Percentiles rank a stretch among this genome's conserved stretches.
Evolutionary conservation across 1,140 invertebrate species (phyloP).

Genomic region (Metaphire vulgaris): DNA sequence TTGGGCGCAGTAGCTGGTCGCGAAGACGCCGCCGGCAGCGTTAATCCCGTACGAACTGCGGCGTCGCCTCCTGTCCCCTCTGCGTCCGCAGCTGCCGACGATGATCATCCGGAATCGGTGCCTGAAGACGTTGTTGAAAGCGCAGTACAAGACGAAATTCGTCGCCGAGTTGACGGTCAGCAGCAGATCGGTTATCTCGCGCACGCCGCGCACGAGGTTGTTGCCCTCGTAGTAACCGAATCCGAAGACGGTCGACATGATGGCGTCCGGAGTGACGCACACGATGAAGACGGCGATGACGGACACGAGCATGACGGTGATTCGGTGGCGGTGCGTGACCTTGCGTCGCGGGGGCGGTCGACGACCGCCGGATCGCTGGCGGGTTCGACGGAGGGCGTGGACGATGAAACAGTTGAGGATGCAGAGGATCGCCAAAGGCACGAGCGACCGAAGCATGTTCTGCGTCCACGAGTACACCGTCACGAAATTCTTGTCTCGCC

Average conservation of each 20-base stretch:
- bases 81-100: too few species aligned
- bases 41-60: too few species aligned
- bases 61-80: too few species aligned
- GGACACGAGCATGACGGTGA: conserved; percentile 68
- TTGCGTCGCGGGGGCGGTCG: too few species aligned
- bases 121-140: conserved; percentile 25
- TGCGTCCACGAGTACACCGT: conserved; percentile 19
- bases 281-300: conserved; percentile 68
- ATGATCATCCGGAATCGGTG: too few species aligned
- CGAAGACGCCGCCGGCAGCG: too few species aligned
- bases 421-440: conserved; percentile 22
- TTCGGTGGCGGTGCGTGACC: conserved; percentile 55
- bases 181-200: conserved; percentile 69
- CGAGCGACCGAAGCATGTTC: conserved; percentile 24
- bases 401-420: conserved; percentile 55
- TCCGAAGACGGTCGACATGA: conserved; percentile 53
- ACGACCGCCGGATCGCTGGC: too few species aligned
- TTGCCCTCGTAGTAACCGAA: conserved; percentile 48
- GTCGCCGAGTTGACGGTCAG: too few species aligned
- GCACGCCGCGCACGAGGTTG: conserved; percentile 55
- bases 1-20: too few species aligned
- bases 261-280: conserved; percentile 66
- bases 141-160: conserved; percentile 69
- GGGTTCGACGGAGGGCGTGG: conserved; percentile 56
- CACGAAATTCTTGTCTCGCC: conserved; percentile 17